These are phyloP conservation scores for Clavelina lepadiformis DNA, from an alignment of 23 tunicate genomes.

Conservation along the genomic window DNA sequence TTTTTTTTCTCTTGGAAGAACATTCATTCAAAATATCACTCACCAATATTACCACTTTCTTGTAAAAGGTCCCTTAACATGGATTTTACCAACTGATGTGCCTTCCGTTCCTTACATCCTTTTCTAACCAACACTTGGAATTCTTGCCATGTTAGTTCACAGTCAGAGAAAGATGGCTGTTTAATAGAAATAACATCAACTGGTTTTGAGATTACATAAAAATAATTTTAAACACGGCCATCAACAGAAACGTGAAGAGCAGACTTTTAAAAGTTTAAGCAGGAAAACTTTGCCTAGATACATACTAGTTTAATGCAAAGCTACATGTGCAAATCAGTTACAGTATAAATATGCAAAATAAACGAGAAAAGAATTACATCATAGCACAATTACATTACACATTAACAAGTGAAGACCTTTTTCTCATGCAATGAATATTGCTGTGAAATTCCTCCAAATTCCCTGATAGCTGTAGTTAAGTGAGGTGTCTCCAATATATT, in stretches of 20 bases:
- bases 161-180: conserved; percentile 1
- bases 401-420: neutral
- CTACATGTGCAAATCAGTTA: too few relatives aligned
- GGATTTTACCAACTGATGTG: neutral
- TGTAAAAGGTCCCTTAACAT: conserved; percentile 15
- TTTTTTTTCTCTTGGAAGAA: neutral
- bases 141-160: conserved; percentile 17
- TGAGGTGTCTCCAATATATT: conserved; percentile 39
- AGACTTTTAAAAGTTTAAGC: too few relatives aligned
- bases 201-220: too few relatives aligned
- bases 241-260: too few relatives aligned
- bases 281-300: too few relatives aligned
- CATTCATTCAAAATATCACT: conserved; percentile 1
- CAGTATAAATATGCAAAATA: too few relatives aligned
- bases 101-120: conserved; percentile 9
- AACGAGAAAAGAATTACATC: too few relatives aligned
- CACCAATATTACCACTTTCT: conserved; percentile 15
- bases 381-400: too few relatives aligned
- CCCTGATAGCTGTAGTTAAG: conserved; percentile 60
- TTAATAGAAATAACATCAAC: too few relatives aligned
- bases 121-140: conserved; percentile 31
- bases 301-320: too few relatives aligned
- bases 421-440: conserved; percentile 5
- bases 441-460: conserved; percentile 63
- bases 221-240: too few relatives aligned